Conservation (phyloP, 1,140 invertebrate species). For the Lepidurus apus region DNA sequence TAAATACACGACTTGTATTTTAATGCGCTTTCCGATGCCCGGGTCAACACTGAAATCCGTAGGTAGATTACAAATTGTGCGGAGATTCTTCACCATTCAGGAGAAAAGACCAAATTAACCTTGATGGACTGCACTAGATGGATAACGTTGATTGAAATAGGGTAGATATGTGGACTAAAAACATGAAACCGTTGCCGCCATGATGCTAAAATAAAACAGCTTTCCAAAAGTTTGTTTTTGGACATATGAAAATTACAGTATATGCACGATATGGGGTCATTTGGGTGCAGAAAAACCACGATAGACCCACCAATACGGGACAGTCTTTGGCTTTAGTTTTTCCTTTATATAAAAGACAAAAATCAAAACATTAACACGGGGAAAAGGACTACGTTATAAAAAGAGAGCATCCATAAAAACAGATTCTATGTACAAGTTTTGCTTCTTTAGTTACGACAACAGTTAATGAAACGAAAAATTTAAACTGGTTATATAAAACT, state of each 20-base stretch:
- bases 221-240: not conserved
- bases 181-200: not conserved
- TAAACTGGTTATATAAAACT: not conserved
- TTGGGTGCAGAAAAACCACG: not conserved
- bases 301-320: not conserved
- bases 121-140: not conserved
- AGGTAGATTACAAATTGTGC: constrained; percentile 9
- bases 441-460: too few relatives aligned
- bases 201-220: not conserved
- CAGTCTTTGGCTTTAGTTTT: constrained; percentile 14
- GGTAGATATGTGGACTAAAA: not conserved
- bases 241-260: constrained; percentile 1
- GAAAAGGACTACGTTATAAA: not conserved
- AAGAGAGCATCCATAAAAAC: too few relatives aligned
- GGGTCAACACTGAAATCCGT: not conserved
- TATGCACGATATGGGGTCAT: not conserved
- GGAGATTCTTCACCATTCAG: not conserved
- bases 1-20: constrained; percentile 12
- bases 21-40: constrained; percentile 11
- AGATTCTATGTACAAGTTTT: too few relatives aligned
- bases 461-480: too few relatives aligned
- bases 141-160: not conserved
- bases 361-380: not conserved
- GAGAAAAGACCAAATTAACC: not conserved
- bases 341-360: not conserved